These are phyloP conservation scores for Agriopis aurantiaria DNA, from an alignment of 2,888 invertebrate species.

Conservation along the genomic window DNA sequence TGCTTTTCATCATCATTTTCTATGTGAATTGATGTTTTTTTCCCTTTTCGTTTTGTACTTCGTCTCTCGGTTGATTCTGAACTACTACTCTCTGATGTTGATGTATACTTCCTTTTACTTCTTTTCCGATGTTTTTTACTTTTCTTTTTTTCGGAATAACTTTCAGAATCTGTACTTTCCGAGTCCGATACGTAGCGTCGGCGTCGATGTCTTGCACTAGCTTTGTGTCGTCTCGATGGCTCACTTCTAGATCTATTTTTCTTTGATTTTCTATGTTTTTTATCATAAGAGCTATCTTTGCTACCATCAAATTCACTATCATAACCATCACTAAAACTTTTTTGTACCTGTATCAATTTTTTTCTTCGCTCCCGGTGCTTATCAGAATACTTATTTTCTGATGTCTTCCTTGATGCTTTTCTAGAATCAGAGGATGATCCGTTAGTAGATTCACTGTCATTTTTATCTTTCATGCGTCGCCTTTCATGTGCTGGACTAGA, in stretches of 20 bases:
- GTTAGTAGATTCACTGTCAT: constrained; percentile 71
- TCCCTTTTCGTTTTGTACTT: constrained; percentile 76
- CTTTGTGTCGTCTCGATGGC: constrained; percentile 70
- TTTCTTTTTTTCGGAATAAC: constrained; percentile 71
- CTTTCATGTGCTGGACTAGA: constrained; percentile 75
- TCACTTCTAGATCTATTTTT: constrained; percentile 83
- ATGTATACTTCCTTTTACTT: constrained; percentile 73
- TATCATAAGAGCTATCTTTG: constrained; percentile 59
- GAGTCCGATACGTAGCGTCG: constrained; percentile 69
- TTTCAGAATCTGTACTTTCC: constrained; percentile 71
- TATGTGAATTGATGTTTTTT: constrained; percentile 81
- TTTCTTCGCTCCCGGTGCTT: constrained; percentile 72
- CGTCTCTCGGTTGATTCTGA: constrained; percentile 78
- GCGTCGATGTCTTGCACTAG: constrained; percentile 63
- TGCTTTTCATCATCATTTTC: constrained; percentile 78
- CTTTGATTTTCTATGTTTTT: constrained; percentile 63
- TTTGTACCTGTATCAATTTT: constrained; percentile 69
- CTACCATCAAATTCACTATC: constrained; percentile 74
- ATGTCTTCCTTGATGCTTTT: constrained; percentile 58
- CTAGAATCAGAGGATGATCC: constrained; percentile 80
- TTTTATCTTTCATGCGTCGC: constrained; percentile 59
- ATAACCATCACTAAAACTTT: constrained; percentile 84
- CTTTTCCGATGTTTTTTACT: constrained; percentile 77
- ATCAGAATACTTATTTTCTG: constrained; percentile 63
- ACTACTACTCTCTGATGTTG: constrained; percentile 77